Conservation (phyloP, 2,113 vertebrate genomes). For the Alligator mississippiensis region DNA sequence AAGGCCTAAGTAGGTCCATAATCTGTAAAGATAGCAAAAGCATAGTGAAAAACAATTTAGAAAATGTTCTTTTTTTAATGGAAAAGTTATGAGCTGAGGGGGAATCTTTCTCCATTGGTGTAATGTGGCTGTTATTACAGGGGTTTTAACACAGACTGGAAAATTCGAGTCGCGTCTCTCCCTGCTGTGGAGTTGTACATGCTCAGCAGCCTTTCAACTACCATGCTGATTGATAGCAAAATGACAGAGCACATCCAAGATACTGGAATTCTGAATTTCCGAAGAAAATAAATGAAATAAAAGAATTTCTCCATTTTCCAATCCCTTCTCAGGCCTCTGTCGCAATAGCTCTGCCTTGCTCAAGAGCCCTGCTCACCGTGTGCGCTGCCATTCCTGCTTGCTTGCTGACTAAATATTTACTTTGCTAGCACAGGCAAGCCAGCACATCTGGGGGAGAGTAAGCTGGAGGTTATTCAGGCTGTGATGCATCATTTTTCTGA, state of each 20-base stretch:
- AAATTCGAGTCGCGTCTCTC: not conserved
- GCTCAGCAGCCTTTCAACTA: not conserved
- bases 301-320: not conserved
- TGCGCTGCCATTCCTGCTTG: accelerated
- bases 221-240: not conserved
- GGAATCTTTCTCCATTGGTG: too few relatives aligned
- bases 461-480: not conserved
- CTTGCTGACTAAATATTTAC: not conserved
- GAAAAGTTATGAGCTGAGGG: too few relatives aligned
- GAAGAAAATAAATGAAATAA: not conserved
- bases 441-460: not conserved
- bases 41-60: not conserved
- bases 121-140: too few relatives aligned
- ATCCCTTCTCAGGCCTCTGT: not conserved
- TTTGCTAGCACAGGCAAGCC: not conserved
- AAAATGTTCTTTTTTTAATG: too few relatives aligned
- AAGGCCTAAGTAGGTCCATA: not conserved
- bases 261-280: not conserved
- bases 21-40: not conserved
- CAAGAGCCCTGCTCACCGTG: not conserved
- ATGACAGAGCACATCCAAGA: not conserved
- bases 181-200: not conserved
- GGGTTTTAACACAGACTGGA: not conserved
- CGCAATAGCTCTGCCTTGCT: accelerated
- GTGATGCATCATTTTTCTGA: not conserved